These are phyloP conservation scores for Sebastes wilsoni DNA, from an alignment of 2,797 vertebrate genomes.

Conservation along the genomic window DNA sequence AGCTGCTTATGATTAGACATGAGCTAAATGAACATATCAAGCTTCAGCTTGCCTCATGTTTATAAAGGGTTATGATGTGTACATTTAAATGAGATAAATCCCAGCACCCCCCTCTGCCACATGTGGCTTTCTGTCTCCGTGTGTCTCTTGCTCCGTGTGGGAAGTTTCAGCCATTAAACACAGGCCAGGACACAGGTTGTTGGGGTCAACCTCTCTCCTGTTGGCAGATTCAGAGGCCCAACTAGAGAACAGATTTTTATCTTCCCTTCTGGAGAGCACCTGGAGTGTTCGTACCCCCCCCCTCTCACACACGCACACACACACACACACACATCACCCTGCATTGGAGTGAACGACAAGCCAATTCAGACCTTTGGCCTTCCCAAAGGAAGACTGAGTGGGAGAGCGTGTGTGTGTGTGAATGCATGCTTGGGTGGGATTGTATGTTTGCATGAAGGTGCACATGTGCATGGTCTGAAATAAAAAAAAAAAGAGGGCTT, in stretches of 20 bases:
- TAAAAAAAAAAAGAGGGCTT: not conserved
- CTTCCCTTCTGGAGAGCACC: conserved; percentile 64
- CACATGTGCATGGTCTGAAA: not conserved
- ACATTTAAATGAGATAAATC: conserved; percentile 43
- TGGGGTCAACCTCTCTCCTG: conserved; percentile 61
- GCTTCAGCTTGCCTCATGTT: conserved; percentile 34
- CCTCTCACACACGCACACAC: not conserved
- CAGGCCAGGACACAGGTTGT: conserved; percentile 29
- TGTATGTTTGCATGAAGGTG: not conserved
- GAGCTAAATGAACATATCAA: conserved; percentile 51
- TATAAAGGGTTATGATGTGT: conserved; percentile 37
- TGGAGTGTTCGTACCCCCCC: conserved; percentile 35
- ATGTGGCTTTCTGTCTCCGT: conserved; percentile 27
- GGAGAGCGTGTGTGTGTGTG: not conserved
- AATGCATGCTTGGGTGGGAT: not conserved
- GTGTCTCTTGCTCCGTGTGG: conserved; percentile 3
- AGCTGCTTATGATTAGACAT: conserved; percentile 37
- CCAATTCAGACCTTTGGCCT: conserved; percentile 50
- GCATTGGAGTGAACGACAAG: conserved; percentile 47
- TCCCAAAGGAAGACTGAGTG: conserved; percentile 17
- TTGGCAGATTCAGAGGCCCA: conserved; percentile 64
- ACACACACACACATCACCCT: not conserved
- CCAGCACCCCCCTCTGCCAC: conserved; percentile 4
- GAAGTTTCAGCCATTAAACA: conserved; percentile 46
- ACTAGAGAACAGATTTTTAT: conserved; percentile 65